Evolutionary conservation across 2,113 vertebrate species (phyloP), one percentile per base, ranked within the genome.

Genomic region (Paramisgurnus dabryanus): DNA sequence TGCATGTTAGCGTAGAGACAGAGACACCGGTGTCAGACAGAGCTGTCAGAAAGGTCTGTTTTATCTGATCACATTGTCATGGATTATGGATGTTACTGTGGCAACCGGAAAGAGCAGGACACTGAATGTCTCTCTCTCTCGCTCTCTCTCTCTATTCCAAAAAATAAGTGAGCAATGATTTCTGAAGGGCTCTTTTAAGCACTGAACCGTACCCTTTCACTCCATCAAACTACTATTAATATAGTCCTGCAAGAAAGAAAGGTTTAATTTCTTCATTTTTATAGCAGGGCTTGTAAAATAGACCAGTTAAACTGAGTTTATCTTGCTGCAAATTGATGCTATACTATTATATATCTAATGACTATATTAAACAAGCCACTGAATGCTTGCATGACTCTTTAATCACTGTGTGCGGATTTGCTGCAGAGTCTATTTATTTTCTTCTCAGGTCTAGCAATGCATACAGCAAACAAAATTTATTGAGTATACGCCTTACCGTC

Each of bases 21-120:
- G 76, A 18, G 39, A 64, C 34, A 60, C 39, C 22, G 8, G 71
- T 12, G 3, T 80, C 71, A 76, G 41, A 47, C 22, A 67, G 40
- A 55, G 4, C 71, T 77, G 73, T 73, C 82, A 84, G 73, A 18
- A 67, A 67, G 73, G 67, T 41, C 71, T 80, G 67, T 81, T 81
- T 83, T 78, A 72, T 75, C 27, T 40, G 67, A 41, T 76, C 66
- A 82, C 83, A 72, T 80, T 68, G 53, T 76, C 80, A 80, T 77
- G 79, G 70, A 45, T 85, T 81, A 80, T 80, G 74, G 71, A 63
- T 85, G 84, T 85, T 85, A 58, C 84, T 81, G 82, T 85, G 84
- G 81, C 67, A 85, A 85, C 84, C 67, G 63, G 77, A 80, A 55
- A 75, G 79, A 40, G 49, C 22, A 57, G 34, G 63, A 64, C 13